Evolutionary conservation across 1,140 invertebrate genomes (phyloP).

Genomic region (Drosophila truncata): DNA sequence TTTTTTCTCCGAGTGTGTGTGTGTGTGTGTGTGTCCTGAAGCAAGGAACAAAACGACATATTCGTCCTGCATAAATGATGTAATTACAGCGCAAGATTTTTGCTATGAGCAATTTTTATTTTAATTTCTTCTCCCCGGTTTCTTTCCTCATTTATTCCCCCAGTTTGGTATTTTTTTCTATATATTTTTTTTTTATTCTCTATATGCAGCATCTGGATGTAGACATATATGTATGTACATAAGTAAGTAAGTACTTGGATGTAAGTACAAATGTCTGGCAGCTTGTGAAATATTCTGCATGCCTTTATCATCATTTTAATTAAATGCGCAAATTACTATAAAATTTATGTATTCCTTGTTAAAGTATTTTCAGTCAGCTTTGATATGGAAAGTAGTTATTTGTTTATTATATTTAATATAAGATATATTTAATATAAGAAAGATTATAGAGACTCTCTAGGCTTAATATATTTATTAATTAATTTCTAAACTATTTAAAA

Average conservation of each 20-base stretch:
- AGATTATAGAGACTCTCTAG: too few species aligned
- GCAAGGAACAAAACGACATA: constrained; percentile 77
- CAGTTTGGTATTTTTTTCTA: constrained; percentile 36
- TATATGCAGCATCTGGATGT: constrained; percentile 21
- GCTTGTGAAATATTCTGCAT: constrained; percentile 77
- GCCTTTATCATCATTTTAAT: constrained; percentile 81
- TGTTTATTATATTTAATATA: too few species aligned
- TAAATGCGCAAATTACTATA: constrained; percentile 79
- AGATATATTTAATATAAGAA: too few species aligned
- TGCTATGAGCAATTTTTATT: constrained; percentile 84
- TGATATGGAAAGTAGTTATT: background rate
- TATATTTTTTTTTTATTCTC: constrained; percentile 32
- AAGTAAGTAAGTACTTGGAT: constrained; percentile 24
- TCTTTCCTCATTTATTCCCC: constrained; percentile 52
- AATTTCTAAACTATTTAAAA: background rate
- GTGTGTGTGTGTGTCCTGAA: constrained; percentile 8
- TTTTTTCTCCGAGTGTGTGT: constrained; percentile 10
- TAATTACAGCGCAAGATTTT: constrained; percentile 84
- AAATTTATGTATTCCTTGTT: constrained; percentile 64
- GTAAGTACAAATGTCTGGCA: constrained; percentile 32
- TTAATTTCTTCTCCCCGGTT: constrained; percentile 70
- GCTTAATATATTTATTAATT: background rate
- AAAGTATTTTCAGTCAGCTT: background rate
- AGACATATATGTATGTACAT: constrained; percentile 6
- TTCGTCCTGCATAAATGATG: constrained; percentile 84